phyloP scores from a whole-genome alignment of 2,888 invertebrate species.

The Habrosyne pyritoides region DNA sequence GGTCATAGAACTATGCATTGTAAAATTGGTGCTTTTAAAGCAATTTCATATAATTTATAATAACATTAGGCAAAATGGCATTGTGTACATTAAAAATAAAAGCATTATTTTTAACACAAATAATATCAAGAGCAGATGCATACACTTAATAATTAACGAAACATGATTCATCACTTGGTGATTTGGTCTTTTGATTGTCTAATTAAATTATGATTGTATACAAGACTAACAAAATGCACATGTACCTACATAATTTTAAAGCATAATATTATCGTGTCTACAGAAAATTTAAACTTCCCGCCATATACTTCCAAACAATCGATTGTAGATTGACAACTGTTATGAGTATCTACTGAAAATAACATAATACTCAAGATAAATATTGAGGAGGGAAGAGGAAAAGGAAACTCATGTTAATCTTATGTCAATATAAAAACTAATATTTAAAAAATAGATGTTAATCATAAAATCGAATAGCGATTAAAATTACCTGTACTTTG shows the following conservation, averaged over 20 bases:
- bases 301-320: constrained; percentile 23
- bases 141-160: constrained; percentile 66
- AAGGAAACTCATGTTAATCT: constrained; percentile 66
- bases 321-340: constrained; percentile 26
- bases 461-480: constrained; percentile 63
- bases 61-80: constrained; percentile 84
- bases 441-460: constrained; percentile 72
- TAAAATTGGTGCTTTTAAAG: constrained; percentile 84
- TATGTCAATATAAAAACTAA: constrained; percentile 67
- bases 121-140: constrained; percentile 81
- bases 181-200: constrained; percentile 71
- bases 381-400: constrained; percentile 47
- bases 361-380: constrained; percentile 40
- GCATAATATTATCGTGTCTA: constrained; percentile 45
- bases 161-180: constrained; percentile 77
- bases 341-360: constrained; percentile 28
- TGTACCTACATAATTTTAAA: constrained; percentile 57
- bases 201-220: constrained; percentile 49
- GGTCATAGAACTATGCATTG: constrained; percentile 83
- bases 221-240: constrained; percentile 70
- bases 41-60: constrained; percentile 83
- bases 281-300: constrained; percentile 42
- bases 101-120: constrained; percentile 79
- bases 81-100: constrained; percentile 82
- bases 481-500: constrained; percentile 78